Evolutionary conservation across 2,888 invertebrate species (phyloP).

Genomic region (Auanema freiburgensis): DNA sequence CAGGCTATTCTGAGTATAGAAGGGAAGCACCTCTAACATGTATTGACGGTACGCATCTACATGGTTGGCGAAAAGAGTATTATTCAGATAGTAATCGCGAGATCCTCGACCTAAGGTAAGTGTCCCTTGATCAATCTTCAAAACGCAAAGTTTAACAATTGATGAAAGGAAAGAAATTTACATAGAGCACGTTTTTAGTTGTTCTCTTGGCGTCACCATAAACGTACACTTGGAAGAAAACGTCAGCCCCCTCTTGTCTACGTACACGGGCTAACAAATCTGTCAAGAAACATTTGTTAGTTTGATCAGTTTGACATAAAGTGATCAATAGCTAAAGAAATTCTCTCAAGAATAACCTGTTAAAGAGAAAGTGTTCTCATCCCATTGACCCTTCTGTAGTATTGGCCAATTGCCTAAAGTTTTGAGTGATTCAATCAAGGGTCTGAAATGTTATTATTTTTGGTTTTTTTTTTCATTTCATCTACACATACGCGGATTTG

Average conservation of each 20-base stretch:
- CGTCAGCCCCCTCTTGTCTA: constrained; percentile 46
- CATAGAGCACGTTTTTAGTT: constrained; percentile 40
- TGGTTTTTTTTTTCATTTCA: neutral
- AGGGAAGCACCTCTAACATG: constrained; percentile 49
- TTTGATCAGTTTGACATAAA: no score
- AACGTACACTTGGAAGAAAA: constrained; percentile 62
- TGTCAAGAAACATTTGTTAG: neutral
- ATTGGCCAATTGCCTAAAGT: constrained; percentile 60
- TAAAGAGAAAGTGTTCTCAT: constrained; percentile 27
- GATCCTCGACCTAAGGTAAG: constrained; percentile 58
- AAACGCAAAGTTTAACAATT: constrained; percentile 3
- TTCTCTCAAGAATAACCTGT: constrained; percentile 22
- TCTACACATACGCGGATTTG: constrained; percentile 39
- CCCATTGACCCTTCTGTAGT: constrained; percentile 26
- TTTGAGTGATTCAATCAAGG: constrained; percentile 40
- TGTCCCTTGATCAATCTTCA: constrained; percentile 58
- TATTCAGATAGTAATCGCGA: constrained; percentile 61
- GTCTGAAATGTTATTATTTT: constrained; percentile 22
- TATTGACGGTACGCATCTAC: constrained; percentile 58
- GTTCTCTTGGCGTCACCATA: constrained; percentile 61
- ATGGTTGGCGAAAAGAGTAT: constrained; percentile 59
- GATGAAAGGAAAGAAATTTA: no score
- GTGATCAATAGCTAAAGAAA: no score
- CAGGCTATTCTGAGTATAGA: no score
- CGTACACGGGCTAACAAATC: constrained; percentile 32